Evolutionary conservation across 2,113 vertebrate species (phyloP).

Genomic region (Gulo gulo): DNA sequence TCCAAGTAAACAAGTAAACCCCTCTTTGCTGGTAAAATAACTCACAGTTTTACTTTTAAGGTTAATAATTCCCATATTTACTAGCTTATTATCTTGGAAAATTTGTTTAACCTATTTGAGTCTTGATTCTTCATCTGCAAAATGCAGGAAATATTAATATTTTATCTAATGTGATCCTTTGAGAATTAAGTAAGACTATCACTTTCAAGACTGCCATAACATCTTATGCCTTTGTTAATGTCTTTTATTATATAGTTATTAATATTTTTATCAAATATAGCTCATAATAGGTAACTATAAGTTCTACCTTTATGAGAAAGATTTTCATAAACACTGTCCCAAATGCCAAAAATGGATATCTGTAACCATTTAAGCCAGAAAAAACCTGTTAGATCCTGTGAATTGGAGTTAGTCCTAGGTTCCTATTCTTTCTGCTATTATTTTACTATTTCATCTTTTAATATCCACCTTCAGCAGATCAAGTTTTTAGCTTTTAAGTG

Average conservation of each 20-base stretch:
- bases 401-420: not conserved
- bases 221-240: not conserved
- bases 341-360: not conserved
- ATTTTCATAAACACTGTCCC: not conserved
- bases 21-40: not conserved
- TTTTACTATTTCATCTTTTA: not conserved
- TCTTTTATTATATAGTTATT: not conserved
- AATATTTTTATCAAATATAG: not conserved
- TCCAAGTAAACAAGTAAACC: not conserved
- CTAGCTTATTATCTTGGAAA: not conserved
- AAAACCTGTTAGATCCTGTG: not conserved
- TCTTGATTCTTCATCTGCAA: not conserved
- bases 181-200: not conserved
- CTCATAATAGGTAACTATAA: not conserved
- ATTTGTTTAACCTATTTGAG: not conserved
- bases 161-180: not conserved
- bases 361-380: not conserved
- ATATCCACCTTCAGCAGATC: not conserved
- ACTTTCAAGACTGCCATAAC: not conserved
- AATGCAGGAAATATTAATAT: not conserved
- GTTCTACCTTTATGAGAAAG: not conserved
- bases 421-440: not conserved
- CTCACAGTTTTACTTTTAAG: not conserved
- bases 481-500: not conserved
- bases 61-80: not conserved